Conservation (phyloP, 1,140 invertebrate species). For the Hypsibius dujardini region DNA sequence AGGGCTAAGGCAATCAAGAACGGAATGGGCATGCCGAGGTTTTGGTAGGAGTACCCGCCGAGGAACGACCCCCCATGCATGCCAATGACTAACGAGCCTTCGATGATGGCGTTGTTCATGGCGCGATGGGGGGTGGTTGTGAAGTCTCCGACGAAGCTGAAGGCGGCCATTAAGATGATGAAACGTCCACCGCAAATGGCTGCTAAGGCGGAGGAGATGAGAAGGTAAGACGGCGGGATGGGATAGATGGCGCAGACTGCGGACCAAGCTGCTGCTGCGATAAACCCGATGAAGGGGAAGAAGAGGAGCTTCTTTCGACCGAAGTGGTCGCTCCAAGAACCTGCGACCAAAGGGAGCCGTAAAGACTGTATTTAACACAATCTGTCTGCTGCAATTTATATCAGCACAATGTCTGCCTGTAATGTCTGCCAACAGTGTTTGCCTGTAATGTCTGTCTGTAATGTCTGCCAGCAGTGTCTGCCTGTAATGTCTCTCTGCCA, state of each 20-base stretch:
- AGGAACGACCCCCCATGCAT: not conserved
- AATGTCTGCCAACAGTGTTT: too few species aligned
- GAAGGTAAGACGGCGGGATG: conserved; percentile 4
- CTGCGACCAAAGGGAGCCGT: too few species aligned
- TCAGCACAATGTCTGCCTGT: too few species aligned
- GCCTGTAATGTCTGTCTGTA: too few species aligned
- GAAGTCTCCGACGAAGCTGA: conserved; percentile 4
- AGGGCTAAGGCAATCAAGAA: not conserved
- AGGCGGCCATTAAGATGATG: conserved; percentile 5
- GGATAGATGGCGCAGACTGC: not conserved
- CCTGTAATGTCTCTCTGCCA: too few species aligned
- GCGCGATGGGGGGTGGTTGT: not conserved
- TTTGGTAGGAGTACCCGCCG: not conserved
- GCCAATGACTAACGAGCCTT: not conserved
- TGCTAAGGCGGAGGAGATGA: not conserved
- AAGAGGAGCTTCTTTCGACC: not conserved
- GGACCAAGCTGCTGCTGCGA: not conserved
- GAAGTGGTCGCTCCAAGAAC: conserved; percentile 9
- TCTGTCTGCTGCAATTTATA: too few species aligned
- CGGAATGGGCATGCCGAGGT: not conserved
- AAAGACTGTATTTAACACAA: too few species aligned
- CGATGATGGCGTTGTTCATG: conserved; percentile 6
- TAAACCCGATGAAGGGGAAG: not conserved
- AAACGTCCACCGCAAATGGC: not conserved
- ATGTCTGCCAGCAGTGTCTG: too few species aligned